A percentile compares a stretch with the other conserved stretches of the same genome.
These are phyloP conservation scores for Cosmorhoe ocellata DNA, from an alignment of 2,888 invertebrate species.

Conservation along the genomic window DNA sequence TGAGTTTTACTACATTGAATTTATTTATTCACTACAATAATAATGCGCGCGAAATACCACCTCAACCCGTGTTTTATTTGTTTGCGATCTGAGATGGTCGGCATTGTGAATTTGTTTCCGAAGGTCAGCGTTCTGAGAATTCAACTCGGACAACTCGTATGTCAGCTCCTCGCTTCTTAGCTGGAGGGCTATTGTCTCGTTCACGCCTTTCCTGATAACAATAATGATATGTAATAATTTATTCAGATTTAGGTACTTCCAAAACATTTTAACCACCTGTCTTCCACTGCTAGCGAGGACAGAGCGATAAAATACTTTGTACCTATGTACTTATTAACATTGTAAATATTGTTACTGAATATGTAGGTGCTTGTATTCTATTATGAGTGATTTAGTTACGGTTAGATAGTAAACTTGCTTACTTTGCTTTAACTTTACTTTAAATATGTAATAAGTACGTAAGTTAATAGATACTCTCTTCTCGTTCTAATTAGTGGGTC, in stretches of 20 bases:
- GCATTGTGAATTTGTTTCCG: constrained; percentile 56
- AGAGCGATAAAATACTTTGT: neutral
- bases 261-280: neutral
- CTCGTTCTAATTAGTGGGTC: too few species aligned
- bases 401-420: too few species aligned
- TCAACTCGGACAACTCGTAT: constrained; percentile 55
- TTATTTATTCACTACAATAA: too few species aligned
- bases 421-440: too few species aligned
- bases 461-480: too few species aligned
- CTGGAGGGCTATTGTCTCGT: constrained; percentile 57
- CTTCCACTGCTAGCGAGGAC: neutral
- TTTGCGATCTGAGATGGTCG: constrained; percentile 50
- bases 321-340: neutral
- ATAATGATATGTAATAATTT: constrained; percentile 10
- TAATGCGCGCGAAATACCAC: constrained; percentile 34
- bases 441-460: too few species aligned
- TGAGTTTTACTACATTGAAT: too few species aligned
- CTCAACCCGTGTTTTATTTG: constrained; percentile 53
- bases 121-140: constrained; percentile 59
- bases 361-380: too few species aligned
- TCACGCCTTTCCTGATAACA: constrained; percentile 55
- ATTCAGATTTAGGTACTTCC: neutral
- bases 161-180: constrained; percentile 57
- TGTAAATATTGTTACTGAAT: too few species aligned
- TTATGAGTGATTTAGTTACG: too few species aligned